Conservation (phyloP, 2,888 invertebrate species). For the Opisthograptis luteolata region DNA sequence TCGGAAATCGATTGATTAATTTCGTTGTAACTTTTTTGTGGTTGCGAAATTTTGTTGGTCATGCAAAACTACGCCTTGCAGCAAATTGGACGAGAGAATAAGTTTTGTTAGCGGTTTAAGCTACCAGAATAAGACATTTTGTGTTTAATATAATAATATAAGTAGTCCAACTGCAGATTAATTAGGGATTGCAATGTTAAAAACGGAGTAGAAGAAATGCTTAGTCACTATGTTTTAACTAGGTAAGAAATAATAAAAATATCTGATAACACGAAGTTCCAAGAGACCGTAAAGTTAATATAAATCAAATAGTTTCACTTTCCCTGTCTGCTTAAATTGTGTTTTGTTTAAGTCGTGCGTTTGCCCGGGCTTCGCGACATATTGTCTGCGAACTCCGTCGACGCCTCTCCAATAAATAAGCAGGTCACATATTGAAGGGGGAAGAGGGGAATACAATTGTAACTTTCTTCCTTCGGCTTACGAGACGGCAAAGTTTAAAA, state of each 20-base stretch:
- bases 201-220: too few relatives aligned
- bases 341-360: constrained; percentile 76
- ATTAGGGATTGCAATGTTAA: too few relatives aligned
- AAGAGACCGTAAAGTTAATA: constrained; percentile 49
- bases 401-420: constrained; percentile 82
- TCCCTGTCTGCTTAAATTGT: constrained; percentile 66
- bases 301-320: constrained; percentile 74
- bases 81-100: too few relatives aligned
- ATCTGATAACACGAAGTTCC: constrained; percentile 12
- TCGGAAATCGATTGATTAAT: not conserved
- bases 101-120: too few relatives aligned
- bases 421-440: constrained; percentile 84
- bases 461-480: constrained; percentile 78
- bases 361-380: constrained; percentile 74
- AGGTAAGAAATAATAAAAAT: not conserved
- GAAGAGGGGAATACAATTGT: constrained; percentile 81
- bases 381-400: constrained; percentile 81
- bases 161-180: too few relatives aligned
- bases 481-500: constrained; percentile 81
- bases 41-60: too few relatives aligned
- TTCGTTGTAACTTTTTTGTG: too few relatives aligned
- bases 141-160: too few relatives aligned
- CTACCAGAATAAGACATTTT: too few relatives aligned
- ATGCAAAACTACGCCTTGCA: too few relatives aligned
- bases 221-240: too few relatives aligned